Evolutionary conservation across 2,888 invertebrate species (phyloP).

Genomic region (Coremacera marginata): DNA sequence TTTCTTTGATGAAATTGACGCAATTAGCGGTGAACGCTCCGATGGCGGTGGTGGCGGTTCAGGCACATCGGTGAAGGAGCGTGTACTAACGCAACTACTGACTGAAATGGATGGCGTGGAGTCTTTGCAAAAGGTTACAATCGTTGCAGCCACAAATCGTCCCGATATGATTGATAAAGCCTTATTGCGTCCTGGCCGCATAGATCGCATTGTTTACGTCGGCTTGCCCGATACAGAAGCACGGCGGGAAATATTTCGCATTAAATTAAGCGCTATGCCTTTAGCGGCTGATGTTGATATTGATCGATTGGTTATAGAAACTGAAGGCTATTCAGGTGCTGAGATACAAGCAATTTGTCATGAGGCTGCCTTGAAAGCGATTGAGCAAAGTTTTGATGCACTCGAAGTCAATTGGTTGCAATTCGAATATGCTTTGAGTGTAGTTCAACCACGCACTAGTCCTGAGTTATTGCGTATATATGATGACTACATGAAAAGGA

Average conservation of each 20-base stretch:
- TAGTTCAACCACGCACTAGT: conserved; percentile 84
- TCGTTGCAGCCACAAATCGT: conserved; percentile 96
- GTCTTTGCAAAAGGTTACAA: conserved; percentile 85
- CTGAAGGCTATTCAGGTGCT: conserved; percentile 92
- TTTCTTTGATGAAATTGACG: conserved; percentile 99
- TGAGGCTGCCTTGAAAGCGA: conserved; percentile 88
- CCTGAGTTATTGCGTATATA: conserved; percentile 79
- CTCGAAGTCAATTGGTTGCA: conserved; percentile 75
- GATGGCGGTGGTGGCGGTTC: conserved; percentile 68
- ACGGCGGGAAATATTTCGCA: conserved; percentile 83
- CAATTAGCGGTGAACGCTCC: conserved; percentile 85
- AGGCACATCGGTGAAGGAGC: conserved; percentile 84
- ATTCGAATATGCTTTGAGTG: conserved; percentile 79
- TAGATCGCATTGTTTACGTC: conserved; percentile 93
- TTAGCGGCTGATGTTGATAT: conserved; percentile 75
- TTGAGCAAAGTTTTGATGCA: conserved; percentile 81
- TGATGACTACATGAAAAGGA: conserved; percentile 73
- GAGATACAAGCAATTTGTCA: conserved; percentile 92
- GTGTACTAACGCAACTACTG: conserved; percentile 91
- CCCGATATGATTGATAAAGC: conserved; percentile 96
- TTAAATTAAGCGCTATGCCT: conserved; percentile 84
- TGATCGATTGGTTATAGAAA: conserved; percentile 76
- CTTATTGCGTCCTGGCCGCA: conserved; percentile 88
- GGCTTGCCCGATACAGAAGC: conserved; percentile 88
- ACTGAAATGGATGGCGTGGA: conserved; percentile 97